Conservation (phyloP, 2,797 vertebrate genomes). For the Acropternis orthonyx region DNA sequence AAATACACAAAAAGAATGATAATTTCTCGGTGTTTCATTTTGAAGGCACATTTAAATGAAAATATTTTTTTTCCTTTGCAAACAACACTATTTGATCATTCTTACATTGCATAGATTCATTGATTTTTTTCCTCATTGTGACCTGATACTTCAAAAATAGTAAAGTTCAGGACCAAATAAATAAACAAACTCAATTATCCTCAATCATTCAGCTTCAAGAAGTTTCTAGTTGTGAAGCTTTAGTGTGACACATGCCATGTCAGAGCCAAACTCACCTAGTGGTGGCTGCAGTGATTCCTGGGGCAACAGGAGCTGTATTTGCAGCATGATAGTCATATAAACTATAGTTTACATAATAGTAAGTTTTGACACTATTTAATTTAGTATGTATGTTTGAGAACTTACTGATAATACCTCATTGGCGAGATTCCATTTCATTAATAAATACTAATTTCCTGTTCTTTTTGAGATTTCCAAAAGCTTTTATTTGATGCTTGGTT, state of each 20-base stretch:
- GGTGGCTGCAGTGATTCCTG: neutral
- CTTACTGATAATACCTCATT: neutral
- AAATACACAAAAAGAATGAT: conserved; percentile 25
- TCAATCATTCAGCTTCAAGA: neutral
- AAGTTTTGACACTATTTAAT: neutral
- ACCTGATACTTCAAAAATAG: neutral
- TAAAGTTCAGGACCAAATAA: neutral
- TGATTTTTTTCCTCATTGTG: neutral
- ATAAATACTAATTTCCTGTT: neutral
- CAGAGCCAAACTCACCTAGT: neutral
- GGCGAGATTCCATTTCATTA: neutral
- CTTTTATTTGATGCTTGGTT: neutral
- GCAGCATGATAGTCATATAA: neutral
- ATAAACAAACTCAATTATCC: rapidly evolving
- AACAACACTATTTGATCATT: neutral
- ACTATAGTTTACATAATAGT: neutral
- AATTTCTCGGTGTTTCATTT: neutral
- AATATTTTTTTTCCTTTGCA: neutral
- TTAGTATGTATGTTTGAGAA: neutral
- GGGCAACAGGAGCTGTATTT: neutral
- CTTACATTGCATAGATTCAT: neutral
- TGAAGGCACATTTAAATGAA: neutral
- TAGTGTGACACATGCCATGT: neutral
- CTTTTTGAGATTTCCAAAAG: neutral
- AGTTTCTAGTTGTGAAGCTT: neutral